Conservation (phyloP, 2,888 invertebrate genomes). For the Acronicta alni region DNA sequence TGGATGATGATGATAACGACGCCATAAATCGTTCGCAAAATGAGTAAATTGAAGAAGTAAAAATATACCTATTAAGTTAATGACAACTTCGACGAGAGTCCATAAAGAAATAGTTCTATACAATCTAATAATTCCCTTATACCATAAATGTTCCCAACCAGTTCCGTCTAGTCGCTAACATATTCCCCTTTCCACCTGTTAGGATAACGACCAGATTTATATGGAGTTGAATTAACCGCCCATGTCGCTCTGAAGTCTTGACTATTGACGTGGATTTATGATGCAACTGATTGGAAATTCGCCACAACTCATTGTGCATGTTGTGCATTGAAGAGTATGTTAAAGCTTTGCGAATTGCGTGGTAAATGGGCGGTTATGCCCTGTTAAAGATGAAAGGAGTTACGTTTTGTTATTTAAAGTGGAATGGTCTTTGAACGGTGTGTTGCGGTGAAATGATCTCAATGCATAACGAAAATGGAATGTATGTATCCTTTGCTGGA, state of each 20-base stretch:
- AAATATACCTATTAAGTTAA: no score
- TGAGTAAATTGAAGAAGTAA: no score
- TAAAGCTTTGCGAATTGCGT: slow-evolving; percentile 43
- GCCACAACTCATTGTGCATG: slow-evolving; percentile 57
- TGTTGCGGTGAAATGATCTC: background rate
- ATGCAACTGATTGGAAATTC: slow-evolving; percentile 68
- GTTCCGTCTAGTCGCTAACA: slow-evolving; percentile 25
- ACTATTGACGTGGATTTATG: slow-evolving; percentile 68
- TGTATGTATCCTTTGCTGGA: background rate
- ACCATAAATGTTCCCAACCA: slow-evolving; percentile 16
- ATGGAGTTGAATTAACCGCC: slow-evolving; percentile 67
- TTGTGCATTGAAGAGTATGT: slow-evolving; percentile 57
- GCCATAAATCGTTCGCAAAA: no score
- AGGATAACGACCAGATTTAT: slow-evolving; percentile 56
- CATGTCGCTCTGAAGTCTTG: slow-evolving; percentile 53
- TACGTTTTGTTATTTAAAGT: background rate
- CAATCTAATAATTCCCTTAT: background rate
- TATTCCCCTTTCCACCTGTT: slow-evolving; percentile 39
- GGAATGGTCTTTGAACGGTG: background rate
- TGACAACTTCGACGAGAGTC: no score
- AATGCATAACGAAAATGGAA: background rate
- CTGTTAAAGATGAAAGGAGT: slow-evolving; percentile 21
- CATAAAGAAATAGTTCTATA: no score
- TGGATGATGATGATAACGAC: no score
- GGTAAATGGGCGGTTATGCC: slow-evolving; percentile 11